phyloP scores from a whole-genome alignment of 2,888 invertebrate species.

The Macrophya alboannulata region DNA sequence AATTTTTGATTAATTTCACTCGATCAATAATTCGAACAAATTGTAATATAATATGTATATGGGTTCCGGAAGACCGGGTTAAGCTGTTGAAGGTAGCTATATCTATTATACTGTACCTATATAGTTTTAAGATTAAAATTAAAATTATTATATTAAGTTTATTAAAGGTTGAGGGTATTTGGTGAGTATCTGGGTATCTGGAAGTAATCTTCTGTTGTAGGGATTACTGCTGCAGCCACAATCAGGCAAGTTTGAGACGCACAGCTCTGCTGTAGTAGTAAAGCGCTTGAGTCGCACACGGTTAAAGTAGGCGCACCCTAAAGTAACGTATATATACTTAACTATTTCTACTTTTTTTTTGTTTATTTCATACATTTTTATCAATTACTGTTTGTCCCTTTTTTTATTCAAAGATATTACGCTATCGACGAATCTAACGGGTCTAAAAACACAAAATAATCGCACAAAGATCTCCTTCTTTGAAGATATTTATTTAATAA shows the following conservation, averaged over 20 bases:
- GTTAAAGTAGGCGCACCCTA: conserved; percentile 73
- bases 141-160: conserved; percentile 16
- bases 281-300: conserved; percentile 73
- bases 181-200: conserved; percentile 75
- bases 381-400: background rate
- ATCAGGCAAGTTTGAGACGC: conserved; percentile 78
- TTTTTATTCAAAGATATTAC: background rate
- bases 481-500: no score
- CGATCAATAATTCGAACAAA: conserved; percentile 14
- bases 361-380: conserved; percentile 36
- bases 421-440: no score
- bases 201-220: conserved; percentile 80
- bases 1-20: background rate
- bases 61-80: conserved; percentile 32
- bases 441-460: no score
- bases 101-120: background rate
- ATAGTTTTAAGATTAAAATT: conserved; percentile 21
- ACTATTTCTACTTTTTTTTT: conserved; percentile 17
- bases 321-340: conserved; percentile 57
- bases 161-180: conserved; percentile 59
- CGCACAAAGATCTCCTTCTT: no score
- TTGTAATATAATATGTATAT: background rate
- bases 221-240: conserved; percentile 78
- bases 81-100: background rate
- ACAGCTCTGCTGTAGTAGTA: conserved; percentile 71